These are phyloP conservation scores for Phrynosoma platyrhinos DNA, from an alignment of 2,113 vertebrate genomes.

Conservation along the genomic window DNA sequence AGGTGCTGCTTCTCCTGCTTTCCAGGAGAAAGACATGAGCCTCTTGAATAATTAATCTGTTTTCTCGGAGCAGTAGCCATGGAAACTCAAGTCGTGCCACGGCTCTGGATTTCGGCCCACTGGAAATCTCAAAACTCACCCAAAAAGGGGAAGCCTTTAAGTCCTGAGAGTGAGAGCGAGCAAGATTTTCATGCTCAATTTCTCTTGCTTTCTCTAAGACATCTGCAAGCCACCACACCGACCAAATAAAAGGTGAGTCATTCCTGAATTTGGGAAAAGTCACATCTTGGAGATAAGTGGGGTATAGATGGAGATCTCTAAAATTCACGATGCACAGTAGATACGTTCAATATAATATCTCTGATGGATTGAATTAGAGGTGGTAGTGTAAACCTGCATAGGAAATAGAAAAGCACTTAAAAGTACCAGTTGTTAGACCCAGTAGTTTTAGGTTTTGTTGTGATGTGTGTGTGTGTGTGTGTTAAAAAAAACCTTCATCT, in stretches of 20 bases:
- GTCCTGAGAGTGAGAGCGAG: constrained; percentile 36
- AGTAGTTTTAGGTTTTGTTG: constrained; percentile 58
- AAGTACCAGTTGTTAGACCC: constrained; percentile 67
- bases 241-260: neutral
- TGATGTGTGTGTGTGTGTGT: neutral
- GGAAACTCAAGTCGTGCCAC: constrained; percentile 81
- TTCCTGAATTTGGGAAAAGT: constrained; percentile 34
- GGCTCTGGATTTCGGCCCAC: constrained; percentile 79
- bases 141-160: constrained; percentile 62
- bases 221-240: neutral
- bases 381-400: constrained; percentile 36
- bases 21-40: constrained; percentile 79
- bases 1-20: constrained; percentile 70
- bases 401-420: constrained; percentile 50
- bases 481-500: constrained; percentile 48
- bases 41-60: constrained; percentile 86
- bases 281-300: neutral
- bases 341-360: neutral
- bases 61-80: constrained; percentile 84
- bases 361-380: constrained; percentile 45
- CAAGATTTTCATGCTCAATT: constrained; percentile 34
- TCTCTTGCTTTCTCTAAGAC: constrained; percentile 41
- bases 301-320: neutral
- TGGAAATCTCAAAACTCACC: constrained; percentile 76
- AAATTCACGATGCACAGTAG: neutral